Conservation (phyloP, 1,140 invertebrate species). For the Campoletis sonorensis region DNA sequence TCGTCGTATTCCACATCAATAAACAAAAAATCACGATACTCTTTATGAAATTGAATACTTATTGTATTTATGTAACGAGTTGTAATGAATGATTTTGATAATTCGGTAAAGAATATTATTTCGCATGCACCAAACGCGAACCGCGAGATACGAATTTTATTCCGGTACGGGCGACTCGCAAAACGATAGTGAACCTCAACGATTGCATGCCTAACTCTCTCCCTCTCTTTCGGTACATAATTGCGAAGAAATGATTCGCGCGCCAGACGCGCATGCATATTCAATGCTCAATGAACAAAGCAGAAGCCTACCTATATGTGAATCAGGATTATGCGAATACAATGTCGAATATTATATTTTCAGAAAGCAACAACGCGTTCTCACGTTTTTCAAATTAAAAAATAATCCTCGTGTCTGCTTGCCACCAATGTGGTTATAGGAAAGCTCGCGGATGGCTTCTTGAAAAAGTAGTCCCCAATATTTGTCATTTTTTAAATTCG, state of each 20-base stretch:
- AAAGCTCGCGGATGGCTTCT: too few relatives aligned
- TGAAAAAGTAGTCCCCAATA: too few relatives aligned
- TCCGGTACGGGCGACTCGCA: constrained; percentile 5
- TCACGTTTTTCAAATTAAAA: too few relatives aligned
- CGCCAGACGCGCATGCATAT: neutral
- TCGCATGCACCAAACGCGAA: constrained; percentile 33
- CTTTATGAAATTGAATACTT: neutral
- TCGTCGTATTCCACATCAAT: neutral
- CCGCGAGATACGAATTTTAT: neutral
- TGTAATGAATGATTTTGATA: too few relatives aligned
- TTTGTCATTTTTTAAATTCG: too few relatives aligned
- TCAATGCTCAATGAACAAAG: neutral
- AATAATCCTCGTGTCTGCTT: too few relatives aligned
- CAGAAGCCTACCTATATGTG: too few relatives aligned
- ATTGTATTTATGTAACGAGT: too few relatives aligned
- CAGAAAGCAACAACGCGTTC: too few relatives aligned
- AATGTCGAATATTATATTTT: neutral
- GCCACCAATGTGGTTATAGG: too few relatives aligned
- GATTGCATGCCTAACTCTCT: neutral
- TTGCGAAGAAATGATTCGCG: constrained; percentile 10
- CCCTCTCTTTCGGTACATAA: neutral
- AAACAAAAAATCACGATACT: neutral
- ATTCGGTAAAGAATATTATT: too few relatives aligned
- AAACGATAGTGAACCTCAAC: constrained; percentile 19
- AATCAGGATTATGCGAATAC: neutral